These are phyloP conservation scores for Poecilia velifera DNA, from an alignment of 2,797 vertebrate species.

Conservation along the genomic window DNA sequence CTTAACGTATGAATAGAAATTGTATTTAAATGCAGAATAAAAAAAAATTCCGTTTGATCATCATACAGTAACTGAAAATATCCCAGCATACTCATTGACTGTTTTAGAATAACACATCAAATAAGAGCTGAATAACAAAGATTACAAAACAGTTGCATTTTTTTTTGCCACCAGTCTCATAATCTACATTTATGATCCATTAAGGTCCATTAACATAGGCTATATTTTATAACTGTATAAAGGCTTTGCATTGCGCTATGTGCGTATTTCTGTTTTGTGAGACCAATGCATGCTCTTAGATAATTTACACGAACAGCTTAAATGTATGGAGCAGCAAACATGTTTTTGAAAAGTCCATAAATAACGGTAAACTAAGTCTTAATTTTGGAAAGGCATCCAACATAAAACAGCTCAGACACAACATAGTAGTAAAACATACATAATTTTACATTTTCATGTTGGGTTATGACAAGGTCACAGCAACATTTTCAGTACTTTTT, in stretches of 20 bases:
- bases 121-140: slow-evolving; percentile 67
- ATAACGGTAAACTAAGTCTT: slow-evolving; percentile 33
- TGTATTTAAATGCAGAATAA: background rate
- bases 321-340: slow-evolving; percentile 33
- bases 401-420: slow-evolving; percentile 53
- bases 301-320: slow-evolving; percentile 44
- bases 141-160: slow-evolving; percentile 62
- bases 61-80: slow-evolving; percentile 4
- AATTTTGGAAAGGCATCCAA: slow-evolving; percentile 51
- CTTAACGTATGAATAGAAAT: background rate
- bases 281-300: slow-evolving; percentile 56
- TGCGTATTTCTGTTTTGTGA: slow-evolving; percentile 50
- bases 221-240: slow-evolving; percentile 49
- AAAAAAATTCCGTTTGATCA: background rate
- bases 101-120: slow-evolving; percentile 59
- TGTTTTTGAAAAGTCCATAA: slow-evolving; percentile 38
- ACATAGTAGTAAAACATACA: slow-evolving; percentile 45
- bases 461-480: slow-evolving; percentile 85
- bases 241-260: slow-evolving; percentile 35
- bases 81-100: slow-evolving; percentile 38
- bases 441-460: slow-evolving; percentile 73
- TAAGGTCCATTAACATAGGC: slow-evolving; percentile 43
- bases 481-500: slow-evolving; percentile 87
- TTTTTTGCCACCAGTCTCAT: slow-evolving; percentile 66
- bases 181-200: slow-evolving; percentile 49